Percentiles rank a stretch among this genome's conserved stretches.
These are phyloP conservation scores for Drosophila suboccidentalis DNA, from an alignment of 2,888 invertebrate genomes.

Conservation along the genomic window DNA sequence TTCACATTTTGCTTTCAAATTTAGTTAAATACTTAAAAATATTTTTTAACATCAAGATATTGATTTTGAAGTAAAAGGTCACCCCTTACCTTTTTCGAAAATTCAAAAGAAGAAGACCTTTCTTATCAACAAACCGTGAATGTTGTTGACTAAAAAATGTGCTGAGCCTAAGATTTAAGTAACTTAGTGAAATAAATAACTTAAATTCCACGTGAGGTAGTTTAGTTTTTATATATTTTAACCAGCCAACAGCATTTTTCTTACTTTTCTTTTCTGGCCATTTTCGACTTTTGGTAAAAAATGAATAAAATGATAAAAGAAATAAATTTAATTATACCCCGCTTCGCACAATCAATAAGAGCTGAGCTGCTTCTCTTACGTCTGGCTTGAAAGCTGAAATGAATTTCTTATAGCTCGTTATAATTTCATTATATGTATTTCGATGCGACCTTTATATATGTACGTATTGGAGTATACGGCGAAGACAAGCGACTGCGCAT, in stretches of 20 bases:
- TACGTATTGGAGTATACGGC: conserved; percentile 21
- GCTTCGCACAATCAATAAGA: conserved; percentile 61
- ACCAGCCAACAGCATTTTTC: neutral
- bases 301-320: conserved; percentile 3
- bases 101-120: too few species aligned
- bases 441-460: conserved; percentile 42
- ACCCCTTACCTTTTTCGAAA: too few species aligned
- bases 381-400: conserved; percentile 47
- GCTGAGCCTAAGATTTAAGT: neutral
- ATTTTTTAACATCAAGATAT: too few species aligned
- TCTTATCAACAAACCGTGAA: too few species aligned
- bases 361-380: conserved; percentile 6
- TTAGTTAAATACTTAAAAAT: too few species aligned
- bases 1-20: too few species aligned
- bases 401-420: conserved; percentile 80
- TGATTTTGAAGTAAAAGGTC: too few species aligned
- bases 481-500: conserved; percentile 83
- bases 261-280: neutral
- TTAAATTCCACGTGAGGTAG: neutral
- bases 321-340: conserved; percentile 66
- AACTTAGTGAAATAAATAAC: neutral
- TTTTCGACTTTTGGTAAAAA: conserved; percentile 9
- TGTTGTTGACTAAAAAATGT: neutral
- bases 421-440: conserved; percentile 76
- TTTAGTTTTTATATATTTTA: neutral